phyloP scores from a whole-genome alignment of 2,888 invertebrate genomes.

The Gymnosoma rotundatum region DNA sequence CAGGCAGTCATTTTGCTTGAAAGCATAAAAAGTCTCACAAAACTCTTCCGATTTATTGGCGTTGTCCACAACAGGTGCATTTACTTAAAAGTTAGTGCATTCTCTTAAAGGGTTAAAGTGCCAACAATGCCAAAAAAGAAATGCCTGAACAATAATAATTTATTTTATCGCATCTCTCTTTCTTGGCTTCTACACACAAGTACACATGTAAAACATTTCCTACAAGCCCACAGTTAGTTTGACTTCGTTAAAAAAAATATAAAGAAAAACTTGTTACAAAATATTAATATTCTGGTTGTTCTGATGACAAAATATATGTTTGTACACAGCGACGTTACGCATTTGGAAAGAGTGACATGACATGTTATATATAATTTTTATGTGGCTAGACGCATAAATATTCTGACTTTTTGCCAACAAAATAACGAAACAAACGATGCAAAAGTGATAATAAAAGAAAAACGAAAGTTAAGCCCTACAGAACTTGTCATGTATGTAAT shows the following conservation, averaged over 20 bases:
- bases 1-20: too few species aligned
- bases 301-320: not conserved
- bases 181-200: not conserved
- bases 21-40: too few species aligned
- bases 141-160: slow-evolving; percentile 52
- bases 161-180: slow-evolving; percentile 50
- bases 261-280: slow-evolving; percentile 6
- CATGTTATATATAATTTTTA: slow-evolving; percentile 69
- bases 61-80: too few species aligned
- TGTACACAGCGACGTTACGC: not conserved
- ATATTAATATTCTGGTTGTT: slow-evolving; percentile 48
- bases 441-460: slow-evolving; percentile 1
- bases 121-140: slow-evolving; percentile 15
- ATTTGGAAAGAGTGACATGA: slow-evolving; percentile 61
- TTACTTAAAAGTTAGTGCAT: too few species aligned
- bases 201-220: slow-evolving; percentile 8
- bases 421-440: not conserved
- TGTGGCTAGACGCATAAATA: slow-evolving; percentile 71
- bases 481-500: slow-evolving; percentile 61
- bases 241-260: not conserved
- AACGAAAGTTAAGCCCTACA: slow-evolving; percentile 54
- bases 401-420: slow-evolving; percentile 55
- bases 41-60: too few species aligned
- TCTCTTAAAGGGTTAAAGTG: slow-evolving; percentile 22
- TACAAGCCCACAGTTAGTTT: slow-evolving; percentile 24